Evolutionary conservation across 2,113 vertebrate species (phyloP), one percentile per base, ranked within the genome.

Genomic region (Paraplagusia blochii): DNA sequence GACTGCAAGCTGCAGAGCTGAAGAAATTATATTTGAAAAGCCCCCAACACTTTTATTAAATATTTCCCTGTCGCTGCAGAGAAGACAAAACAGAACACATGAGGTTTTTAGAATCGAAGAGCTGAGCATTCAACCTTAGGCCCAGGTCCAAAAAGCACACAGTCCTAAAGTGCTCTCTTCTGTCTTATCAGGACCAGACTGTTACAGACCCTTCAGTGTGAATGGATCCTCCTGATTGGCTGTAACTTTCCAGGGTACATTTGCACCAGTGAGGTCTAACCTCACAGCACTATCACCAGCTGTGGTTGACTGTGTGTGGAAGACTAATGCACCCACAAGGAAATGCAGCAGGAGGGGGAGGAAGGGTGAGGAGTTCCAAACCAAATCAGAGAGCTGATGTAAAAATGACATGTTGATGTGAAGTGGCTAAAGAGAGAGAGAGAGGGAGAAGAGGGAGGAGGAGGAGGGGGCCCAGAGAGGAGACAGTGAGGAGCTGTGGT

Each of bases 201-300:
- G 65, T 73, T 72, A 77, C 76, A 84, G 83, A 86, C 84, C 64
- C 59, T 38, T 67, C 45, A 33, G 65, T 72, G 75, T 81, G 79
- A 82, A 83, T 84, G 80, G 69, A 85, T 83, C 63, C 48, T 55
- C 11, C 61, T 73, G 72, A 76, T 66, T 66, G 75, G 63, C 64
- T 2, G 10, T 67, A 63, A 68, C 79, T 79, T 78, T 50, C 52
- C 64, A 57, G 82, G 77, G 81, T 84, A 73, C 63, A 68, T 69
- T 74, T 69, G 69, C 72, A 77, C 69, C 72, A 72, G 72, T 74
- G 66, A 76, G 35, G 69, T 66, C 66, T 69, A 65, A 76, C 71
- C 74, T 81, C 76, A 69, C 60, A 73, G 76, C 69, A 66, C 65
- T 80, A 60, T 73, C 43, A 53, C 47, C 48, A 22, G 58, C 75